These are phyloP conservation scores for Rutilus rutilus DNA, from an alignment of 2,113 vertebrate species.

Conservation along the genomic window DNA sequence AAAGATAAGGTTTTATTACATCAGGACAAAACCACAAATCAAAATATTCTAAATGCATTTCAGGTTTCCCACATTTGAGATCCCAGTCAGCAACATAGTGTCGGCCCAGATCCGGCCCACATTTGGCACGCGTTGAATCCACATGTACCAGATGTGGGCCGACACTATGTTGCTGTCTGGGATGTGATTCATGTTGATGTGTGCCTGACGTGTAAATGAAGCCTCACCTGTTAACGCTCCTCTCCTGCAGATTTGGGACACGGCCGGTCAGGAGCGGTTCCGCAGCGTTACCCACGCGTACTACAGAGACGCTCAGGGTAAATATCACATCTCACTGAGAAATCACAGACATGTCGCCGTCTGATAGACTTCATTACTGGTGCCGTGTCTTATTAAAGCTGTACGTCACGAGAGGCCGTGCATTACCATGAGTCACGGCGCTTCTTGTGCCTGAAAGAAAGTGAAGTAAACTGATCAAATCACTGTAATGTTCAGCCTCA, in stretches of 20 bases:
- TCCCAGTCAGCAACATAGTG: too few relatives aligned
- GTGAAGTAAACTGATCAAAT: neutral
- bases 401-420: neutral
- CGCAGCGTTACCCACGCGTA: conserved; percentile 97
- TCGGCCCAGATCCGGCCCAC: too few relatives aligned
- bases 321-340: conserved; percentile 46
- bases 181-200: neutral
- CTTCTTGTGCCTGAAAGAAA: neutral
- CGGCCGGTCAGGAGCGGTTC: conserved; percentile 95
- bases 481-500: neutral
- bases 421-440: neutral
- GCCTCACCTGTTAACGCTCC: neutral
- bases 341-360: too few relatives aligned
- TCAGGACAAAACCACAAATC: neutral
- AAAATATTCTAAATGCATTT: neutral
- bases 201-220: conserved; percentile 47
- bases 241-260: conserved; percentile 92
- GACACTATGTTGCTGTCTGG: too few relatives aligned
- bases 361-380: too few relatives aligned
- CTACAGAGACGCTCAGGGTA: conserved; percentile 97
- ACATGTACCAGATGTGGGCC: too few relatives aligned
- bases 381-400: neutral
- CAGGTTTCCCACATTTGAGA: neutral
- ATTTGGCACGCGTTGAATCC: too few relatives aligned
- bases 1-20: neutral